Percentiles rank a stretch among this genome's conserved stretches.
Evolutionary conservation across 2,888 invertebrate species (phyloP).

Genomic region (Dicyrtomina minuta): DNA sequence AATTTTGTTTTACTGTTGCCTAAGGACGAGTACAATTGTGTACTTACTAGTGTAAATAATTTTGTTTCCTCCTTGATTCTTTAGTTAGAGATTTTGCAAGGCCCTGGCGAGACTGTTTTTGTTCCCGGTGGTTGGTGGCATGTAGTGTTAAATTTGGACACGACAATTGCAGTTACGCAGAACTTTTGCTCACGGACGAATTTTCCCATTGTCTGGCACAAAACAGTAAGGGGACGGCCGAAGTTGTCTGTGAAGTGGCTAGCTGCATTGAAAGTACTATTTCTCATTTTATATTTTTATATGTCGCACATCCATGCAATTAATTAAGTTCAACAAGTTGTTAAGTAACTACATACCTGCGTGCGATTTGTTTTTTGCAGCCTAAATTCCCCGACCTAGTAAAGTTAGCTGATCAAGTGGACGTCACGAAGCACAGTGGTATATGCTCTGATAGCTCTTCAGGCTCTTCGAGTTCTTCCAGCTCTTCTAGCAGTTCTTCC

Average conservation of each 20-base stretch:
- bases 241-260: conserved; percentile 94
- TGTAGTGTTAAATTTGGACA: conserved; percentile 94
- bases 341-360: no score
- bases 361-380: conserved; percentile 54
- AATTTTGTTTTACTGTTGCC: no score
- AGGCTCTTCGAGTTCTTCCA: conserved; percentile 81
- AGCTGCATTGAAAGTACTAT: conserved; percentile 59
- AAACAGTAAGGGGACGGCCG: conserved; percentile 91
- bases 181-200: conserved; percentile 95
- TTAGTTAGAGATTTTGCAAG: conserved; percentile 87
- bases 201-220: conserved; percentile 97
- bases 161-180: conserved; percentile 96
- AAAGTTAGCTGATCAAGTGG: conserved; percentile 76
- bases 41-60: neutral
- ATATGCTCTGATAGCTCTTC: conserved; percentile 93
- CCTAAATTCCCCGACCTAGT: conserved; percentile 76
- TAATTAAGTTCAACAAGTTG: no score
- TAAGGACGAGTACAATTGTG: neutral
- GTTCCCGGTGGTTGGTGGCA: conserved; percentile 99
- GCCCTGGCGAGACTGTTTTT: conserved; percentile 96
- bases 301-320: neutral
- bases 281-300: neutral
- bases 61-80: conserved; percentile 53
- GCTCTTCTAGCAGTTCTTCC: conserved; percentile 57
- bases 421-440: conserved; percentile 81